Evolutionary conservation across 2,113 vertebrate genomes (phyloP), one percentile per base, ranked within the genome.

Genomic region (Coreoperca whiteheadi): DNA sequence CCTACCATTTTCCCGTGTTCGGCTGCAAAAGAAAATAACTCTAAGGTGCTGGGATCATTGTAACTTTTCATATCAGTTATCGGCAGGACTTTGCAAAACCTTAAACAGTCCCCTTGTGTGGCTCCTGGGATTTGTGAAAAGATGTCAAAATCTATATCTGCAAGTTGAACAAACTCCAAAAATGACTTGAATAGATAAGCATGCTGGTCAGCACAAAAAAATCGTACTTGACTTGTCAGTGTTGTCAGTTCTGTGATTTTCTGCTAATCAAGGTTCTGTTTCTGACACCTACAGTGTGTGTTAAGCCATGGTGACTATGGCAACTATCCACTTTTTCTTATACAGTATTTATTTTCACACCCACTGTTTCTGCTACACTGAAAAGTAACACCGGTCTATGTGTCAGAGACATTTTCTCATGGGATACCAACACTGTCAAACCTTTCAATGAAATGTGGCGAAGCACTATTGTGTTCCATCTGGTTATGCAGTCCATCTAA

Each of bases 1-100:
- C 21, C 23, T 53, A 43, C 10, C 14, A 21, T 89, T 78, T 78
- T 53, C 37, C 15, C n/a, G 43, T 20, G 15, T n/a, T 72, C 10
- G 25, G 25, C 63, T 57, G 20, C 8, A 28, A 71, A 53, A 66
- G 32, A 74, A 68, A 78, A 74, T 37, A 61, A 79, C 28, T 56
- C 25, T 5, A 53, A 32, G 30, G 48, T 57, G 39, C 15, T 46
- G 43, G 43, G 32, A 50, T 72, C 5, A 4, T 48, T 72, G 60
- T 59, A 70, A 20, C 15, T 51, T 88, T 77, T 76, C 64, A 65
- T 65, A 61, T 48, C 57, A 65, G 65, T 34, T 67, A 75, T 50
- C 2, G 14, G 63, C 56, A 37, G 20, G 50, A 60, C 11, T 70
- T 16, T 72, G 9, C 23, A 61, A 30, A 59, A 32, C 65, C 34